Conservation (phyloP, 2,888 invertebrate species). For the Ommatoiulus sabulosus region DNA sequence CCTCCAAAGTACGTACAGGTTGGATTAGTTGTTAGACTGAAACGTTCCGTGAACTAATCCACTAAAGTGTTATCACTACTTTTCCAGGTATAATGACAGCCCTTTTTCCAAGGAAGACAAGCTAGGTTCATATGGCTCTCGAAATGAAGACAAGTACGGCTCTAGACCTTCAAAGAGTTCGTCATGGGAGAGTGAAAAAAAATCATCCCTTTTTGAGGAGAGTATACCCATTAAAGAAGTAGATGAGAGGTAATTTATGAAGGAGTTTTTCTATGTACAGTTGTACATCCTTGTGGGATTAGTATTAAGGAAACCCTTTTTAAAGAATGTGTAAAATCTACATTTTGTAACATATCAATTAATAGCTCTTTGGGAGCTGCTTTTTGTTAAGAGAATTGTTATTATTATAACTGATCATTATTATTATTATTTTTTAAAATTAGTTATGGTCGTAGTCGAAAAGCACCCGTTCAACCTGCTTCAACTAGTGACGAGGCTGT, state of each 20-base stretch:
- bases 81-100: conserved; percentile 61
- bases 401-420: not conserved
- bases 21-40: not conserved
- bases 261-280: too few species aligned
- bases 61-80: not conserved
- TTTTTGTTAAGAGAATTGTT: not conserved
- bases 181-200: conserved; percentile 60
- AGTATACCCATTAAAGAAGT: conserved; percentile 56
- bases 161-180: not conserved
- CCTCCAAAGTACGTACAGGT: conserved; percentile 72
- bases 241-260: conserved; percentile 59
- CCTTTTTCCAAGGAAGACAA: conserved; percentile 61
- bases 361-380: not conserved
- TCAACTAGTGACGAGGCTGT: conserved; percentile 78
- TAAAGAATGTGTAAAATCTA: too few species aligned
- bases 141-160: conserved; percentile 56
- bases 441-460: conserved; percentile 60
- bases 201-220: conserved; percentile 59
- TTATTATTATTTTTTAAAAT: not conserved
- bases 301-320: too few species aligned
- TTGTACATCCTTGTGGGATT: too few species aligned
- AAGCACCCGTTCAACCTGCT: conserved; percentile 54
- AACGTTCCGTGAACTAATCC: not conserved
- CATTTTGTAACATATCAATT: not conserved
- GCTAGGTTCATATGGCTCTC: conserved; percentile 57